Evolutionary conservation across 1,140 invertebrate genomes (phyloP), one percentile per base, ranked within the genome.

Genomic region (Tribolium madens): DNA sequence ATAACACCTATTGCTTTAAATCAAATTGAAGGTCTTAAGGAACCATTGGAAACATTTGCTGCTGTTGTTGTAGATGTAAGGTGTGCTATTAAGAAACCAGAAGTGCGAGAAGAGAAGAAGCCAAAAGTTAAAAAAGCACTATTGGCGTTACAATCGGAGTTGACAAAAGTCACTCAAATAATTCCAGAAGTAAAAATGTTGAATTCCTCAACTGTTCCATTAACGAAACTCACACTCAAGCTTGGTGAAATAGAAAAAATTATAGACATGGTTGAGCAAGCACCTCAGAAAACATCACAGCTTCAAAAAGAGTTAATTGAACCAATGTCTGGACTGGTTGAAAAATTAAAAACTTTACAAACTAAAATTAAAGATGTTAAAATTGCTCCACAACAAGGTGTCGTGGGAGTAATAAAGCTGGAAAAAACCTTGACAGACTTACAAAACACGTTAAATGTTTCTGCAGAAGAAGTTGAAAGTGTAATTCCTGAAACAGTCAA

Each of bases 21-120:
- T 13, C 21, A 33, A 64, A 33, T 75, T 4, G 13, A 15, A 64
- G 14, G 14, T 47, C 33, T 78, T 7, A 68, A 52, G 15, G 70
- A 78, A 10, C 47, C 76, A 33, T 33, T 80, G 6, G 15, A 80
- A 31, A 31, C 53, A 13, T 74, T 80, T n/a, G 72, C 68, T 21
- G 17, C 50, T 21, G 12, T 76, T 26, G 17, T 79, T 7, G 53
- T 77, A 26, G 48, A 76, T 9, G 18, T 60, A 7, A 70, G 74
- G 7, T 33, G 46, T 64, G 26, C 31, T 46, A 17, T 76, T 4
- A 52, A 52, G 13, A 75, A 73, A 57, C 71, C 77, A 12, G 50
- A 78, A 71, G 9, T 76, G 13, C 15, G 13, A 26, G 46, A 71
- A 31, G n/a, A 53, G 14, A 14, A 77, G 31, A 64, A 12, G 21